These are phyloP conservation scores for Ornithoptera priamus DNA, from an alignment of 2,888 invertebrate genomes.

Conservation along the genomic window DNA sequence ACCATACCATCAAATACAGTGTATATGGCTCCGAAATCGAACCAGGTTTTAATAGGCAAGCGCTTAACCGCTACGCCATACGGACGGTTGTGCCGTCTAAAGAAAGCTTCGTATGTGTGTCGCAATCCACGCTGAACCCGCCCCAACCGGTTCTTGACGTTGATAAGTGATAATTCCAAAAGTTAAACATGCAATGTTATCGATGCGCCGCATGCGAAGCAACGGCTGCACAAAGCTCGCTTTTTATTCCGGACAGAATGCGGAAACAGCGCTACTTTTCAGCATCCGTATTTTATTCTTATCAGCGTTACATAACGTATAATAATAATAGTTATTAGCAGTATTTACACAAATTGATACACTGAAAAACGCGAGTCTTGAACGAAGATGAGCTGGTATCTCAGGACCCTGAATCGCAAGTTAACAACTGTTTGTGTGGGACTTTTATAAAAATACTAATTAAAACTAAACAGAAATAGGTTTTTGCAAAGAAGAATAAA, in stretches of 20 bases:
- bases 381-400: too few relatives aligned
- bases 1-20: too few relatives aligned
- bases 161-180: constrained; percentile 43
- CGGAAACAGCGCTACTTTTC: neutral
- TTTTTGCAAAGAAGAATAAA: too few relatives aligned
- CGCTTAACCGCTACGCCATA: constrained; percentile 28
- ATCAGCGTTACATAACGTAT: neutral
- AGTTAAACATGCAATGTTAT: constrained; percentile 34
- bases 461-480: too few relatives aligned
- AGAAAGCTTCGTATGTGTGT: constrained; percentile 69
- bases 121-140: constrained; percentile 68
- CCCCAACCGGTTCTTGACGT: constrained; percentile 52
- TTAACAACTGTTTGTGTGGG: too few relatives aligned
- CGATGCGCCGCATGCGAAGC: constrained; percentile 38
- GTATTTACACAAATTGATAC: too few relatives aligned
- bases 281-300: neutral
- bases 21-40: too few relatives aligned
- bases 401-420: too few relatives aligned
- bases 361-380: too few relatives aligned
- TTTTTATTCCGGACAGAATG: neutral
- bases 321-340: too few relatives aligned
- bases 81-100: constrained; percentile 53
- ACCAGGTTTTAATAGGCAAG: too few relatives aligned
- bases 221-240: constrained; percentile 36
- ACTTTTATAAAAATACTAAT: too few relatives aligned